Percentiles rank a stretch among this genome's conserved stretches.
Evolutionary conservation across 2,888 invertebrate genomes (phyloP).

Genomic region (Lasioglossum malachurum): DNA sequence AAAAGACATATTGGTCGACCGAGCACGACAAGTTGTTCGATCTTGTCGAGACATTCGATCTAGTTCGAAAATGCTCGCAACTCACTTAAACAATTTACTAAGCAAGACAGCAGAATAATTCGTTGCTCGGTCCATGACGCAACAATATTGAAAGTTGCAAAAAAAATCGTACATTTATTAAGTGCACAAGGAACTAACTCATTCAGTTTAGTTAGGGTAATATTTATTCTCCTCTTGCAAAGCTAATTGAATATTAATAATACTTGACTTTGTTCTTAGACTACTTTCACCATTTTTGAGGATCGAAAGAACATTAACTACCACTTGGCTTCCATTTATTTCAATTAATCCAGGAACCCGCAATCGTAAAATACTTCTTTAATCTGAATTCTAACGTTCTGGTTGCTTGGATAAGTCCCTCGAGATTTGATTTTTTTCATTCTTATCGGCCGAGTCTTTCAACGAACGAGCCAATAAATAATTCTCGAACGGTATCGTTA

Average conservation of each 20-base stretch:
- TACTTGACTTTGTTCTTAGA: neutral
- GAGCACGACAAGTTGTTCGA: neutral
- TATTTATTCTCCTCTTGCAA: neutral
- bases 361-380: neutral
- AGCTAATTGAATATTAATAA: neutral
- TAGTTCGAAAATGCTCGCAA: neutral
- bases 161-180: neutral
- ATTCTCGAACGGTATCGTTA: neutral
- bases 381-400: neutral
- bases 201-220: neutral
- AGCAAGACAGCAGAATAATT: neutral
- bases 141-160: neutral
- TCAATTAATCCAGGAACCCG: neutral
- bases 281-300: neutral
- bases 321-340: neutral
- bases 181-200: neutral
- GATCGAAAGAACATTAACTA: neutral
- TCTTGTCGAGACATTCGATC: constrained; percentile 1
- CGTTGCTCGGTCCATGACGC: neutral
- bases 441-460: neutral
- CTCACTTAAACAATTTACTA: neutral
- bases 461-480: neutral
- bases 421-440: neutral
- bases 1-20: neutral
- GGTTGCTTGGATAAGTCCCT: neutral